Evolutionary conservation across 2,888 invertebrate genomes (phyloP).

Genomic region (Mesorhabditis spiculigera): DNA sequence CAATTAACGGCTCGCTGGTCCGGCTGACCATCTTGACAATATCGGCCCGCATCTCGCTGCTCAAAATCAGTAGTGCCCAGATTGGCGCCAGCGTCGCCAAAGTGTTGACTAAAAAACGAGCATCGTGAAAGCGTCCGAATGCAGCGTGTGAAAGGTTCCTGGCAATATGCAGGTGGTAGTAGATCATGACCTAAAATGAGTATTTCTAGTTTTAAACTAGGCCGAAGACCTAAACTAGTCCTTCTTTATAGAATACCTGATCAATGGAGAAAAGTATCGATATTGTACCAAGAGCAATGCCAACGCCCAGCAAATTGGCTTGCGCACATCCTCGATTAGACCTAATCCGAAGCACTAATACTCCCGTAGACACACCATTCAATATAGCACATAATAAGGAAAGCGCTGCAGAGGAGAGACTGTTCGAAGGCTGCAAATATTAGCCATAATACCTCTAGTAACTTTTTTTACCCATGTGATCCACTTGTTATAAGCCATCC

Average conservation of each 20-base stretch:
- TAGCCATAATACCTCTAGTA: not conserved
- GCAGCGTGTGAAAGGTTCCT: not conserved
- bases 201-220: not conserved
- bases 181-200: not conserved
- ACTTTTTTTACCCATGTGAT: not conserved
- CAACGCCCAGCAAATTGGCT: not conserved
- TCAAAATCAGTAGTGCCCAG: not conserved
- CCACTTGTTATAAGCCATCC: not conserved
- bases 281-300: not conserved
- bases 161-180: not conserved
- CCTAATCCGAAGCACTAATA: not conserved
- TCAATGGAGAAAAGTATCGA: not conserved
- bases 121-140: slow-evolving; percentile 2
- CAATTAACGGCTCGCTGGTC: no score
- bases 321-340: not conserved
- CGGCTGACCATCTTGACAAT: not conserved
- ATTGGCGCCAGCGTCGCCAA: not conserved
- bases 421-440: not conserved
- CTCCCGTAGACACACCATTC: not conserved
- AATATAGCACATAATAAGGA: not conserved
- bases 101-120: not conserved
- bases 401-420: not conserved
- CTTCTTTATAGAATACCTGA: not conserved
- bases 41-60: not conserved
- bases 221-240: not conserved